Percentiles rank a stretch among this genome's conserved stretches.
Conservation (phyloP, 1,140 invertebrate species). For the Diorhabda carinulata region DNA sequence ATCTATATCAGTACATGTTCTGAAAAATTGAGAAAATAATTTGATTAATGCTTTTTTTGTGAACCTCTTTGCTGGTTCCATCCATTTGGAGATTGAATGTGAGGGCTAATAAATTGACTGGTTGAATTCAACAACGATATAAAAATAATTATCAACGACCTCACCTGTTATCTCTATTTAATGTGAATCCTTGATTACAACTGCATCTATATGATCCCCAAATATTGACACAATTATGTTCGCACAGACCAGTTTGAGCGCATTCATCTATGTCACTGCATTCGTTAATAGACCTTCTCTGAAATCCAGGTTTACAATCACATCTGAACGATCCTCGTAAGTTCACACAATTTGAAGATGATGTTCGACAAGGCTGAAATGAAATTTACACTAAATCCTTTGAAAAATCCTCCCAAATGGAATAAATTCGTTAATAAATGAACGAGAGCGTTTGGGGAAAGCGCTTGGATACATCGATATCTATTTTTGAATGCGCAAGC, state of each 20-base stretch:
- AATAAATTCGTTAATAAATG: no score
- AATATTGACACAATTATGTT: slow-evolving; percentile 79
- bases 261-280: slow-evolving; percentile 71
- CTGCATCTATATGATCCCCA: slow-evolving; percentile 79
- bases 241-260: slow-evolving; percentile 60
- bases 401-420: no score
- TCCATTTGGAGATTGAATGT: no score
- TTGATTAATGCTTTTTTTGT: no score
- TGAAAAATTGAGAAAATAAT: slow-evolving; percentile 38
- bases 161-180: slow-evolving; percentile 68
- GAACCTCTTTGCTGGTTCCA: no score
- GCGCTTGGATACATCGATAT: no score
- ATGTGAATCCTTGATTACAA: slow-evolving; percentile 68
- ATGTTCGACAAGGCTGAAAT: slow-evolving; percentile 52
- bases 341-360: slow-evolving; percentile 69
- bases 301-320: slow-evolving; percentile 71
- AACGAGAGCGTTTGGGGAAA: no score
- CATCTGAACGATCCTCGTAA: slow-evolving; percentile 78
- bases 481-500: no score
- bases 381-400: no score
- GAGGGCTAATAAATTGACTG: no score
- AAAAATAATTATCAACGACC: not conserved
- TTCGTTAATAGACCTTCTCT: slow-evolving; percentile 52
- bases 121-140: not conserved
- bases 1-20: slow-evolving; percentile 79